These are phyloP conservation scores for Drosophila trichaetosa DNA, from an alignment of 2,888 invertebrate species.

Conservation along the genomic window DNA sequence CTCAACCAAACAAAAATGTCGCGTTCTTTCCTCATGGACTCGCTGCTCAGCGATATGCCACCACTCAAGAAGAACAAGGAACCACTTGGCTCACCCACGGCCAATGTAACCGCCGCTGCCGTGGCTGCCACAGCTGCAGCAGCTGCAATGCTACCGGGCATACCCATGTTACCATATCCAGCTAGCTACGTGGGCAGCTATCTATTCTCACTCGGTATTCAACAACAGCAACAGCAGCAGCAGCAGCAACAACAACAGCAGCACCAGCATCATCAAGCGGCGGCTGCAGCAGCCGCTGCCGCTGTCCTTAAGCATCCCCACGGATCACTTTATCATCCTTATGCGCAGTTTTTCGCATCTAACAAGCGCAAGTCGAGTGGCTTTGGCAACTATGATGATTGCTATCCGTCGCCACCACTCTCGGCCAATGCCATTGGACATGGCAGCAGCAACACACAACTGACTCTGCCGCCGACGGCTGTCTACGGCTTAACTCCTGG, in stretches of 20 bases:
- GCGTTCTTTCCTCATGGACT: constrained; percentile 92
- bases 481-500: constrained; percentile 37
- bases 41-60: constrained; percentile 89
- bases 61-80: constrained; percentile 82
- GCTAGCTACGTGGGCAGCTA: constrained; percentile 88
- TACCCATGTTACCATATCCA: constrained; percentile 87
- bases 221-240: constrained; percentile 85
- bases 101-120: constrained; percentile 67
- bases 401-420: constrained; percentile 68
- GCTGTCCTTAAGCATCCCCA: constrained; percentile 58
- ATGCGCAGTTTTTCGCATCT: constrained; percentile 69
- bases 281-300: constrained; percentile 61
- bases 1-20: constrained; percentile 87
- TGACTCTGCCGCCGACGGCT: constrained; percentile 39
- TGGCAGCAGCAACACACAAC: constrained; percentile 28
- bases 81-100: constrained; percentile 61
- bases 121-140: constrained; percentile 85
- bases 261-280: constrained; percentile 67
- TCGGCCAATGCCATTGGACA: constrained; percentile 57
- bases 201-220: constrained; percentile 88
- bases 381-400: constrained; percentile 64
- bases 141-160: constrained; percentile 79
- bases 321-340: constrained; percentile 76
- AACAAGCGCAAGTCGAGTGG: constrained; percentile 77
- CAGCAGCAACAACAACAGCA: constrained; percentile 87